phyloP scores from a whole-genome alignment of 2,888 invertebrate species.

The Diachrysia chrysitis region DNA sequence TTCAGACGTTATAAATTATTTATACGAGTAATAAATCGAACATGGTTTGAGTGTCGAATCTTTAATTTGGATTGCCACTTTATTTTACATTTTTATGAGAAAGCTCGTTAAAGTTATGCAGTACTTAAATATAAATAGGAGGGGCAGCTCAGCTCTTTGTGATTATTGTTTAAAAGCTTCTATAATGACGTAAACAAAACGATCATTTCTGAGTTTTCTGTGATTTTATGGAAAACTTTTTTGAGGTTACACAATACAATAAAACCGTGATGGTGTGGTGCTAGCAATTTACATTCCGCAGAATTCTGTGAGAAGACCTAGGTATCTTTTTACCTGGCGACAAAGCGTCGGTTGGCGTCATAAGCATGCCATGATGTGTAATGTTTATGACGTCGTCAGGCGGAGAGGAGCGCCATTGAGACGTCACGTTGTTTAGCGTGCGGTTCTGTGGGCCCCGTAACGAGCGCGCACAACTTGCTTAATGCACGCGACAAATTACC shows the following conservation, averaged over 20 bases:
- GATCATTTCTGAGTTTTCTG: background rate
- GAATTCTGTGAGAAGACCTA: slow-evolving; percentile 11
- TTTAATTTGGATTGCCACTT: slow-evolving; percentile 61
- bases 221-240: background rate
- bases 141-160: background rate
- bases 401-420: slow-evolving; percentile 66
- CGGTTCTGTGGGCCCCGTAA: slow-evolving; percentile 60
- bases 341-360: slow-evolving; percentile 61
- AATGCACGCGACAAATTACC: slow-evolving; percentile 70
- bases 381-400: slow-evolving; percentile 67
- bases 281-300: background rate
- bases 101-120: slow-evolving; percentile 31
- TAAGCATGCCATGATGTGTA: slow-evolving; percentile 65
- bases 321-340: slow-evolving; percentile 41
- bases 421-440: slow-evolving; percentile 69
- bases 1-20: slow-evolving; percentile 72
- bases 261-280: background rate
- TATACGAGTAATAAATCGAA: slow-evolving; percentile 75
- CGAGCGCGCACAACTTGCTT: slow-evolving; percentile 65
- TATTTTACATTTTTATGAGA: slow-evolving; percentile 34
- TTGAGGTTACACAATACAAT: background rate
- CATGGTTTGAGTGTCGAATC: slow-evolving; percentile 68
- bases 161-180: background rate
- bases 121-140: slow-evolving; percentile 17
- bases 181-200: background rate